These are phyloP conservation scores for Tetranychus piercei DNA, from an alignment of 2,888 invertebrate species.

Conservation along the genomic window DNA sequence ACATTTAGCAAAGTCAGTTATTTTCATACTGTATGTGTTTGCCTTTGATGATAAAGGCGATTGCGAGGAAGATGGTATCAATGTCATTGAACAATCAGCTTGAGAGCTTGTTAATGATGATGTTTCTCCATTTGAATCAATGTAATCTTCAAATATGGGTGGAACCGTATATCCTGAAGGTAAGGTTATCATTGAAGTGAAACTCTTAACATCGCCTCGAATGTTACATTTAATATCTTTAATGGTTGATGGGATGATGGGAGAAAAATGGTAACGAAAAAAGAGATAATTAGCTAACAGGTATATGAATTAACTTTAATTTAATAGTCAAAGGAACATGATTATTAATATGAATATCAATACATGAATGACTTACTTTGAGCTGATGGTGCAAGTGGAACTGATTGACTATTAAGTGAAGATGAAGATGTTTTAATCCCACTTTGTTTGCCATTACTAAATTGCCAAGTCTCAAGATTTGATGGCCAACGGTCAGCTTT, in stretches of 20 bases:
- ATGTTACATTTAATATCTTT: conserved; percentile 28
- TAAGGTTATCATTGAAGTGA: conserved; percentile 27
- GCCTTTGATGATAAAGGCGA: not conserved
- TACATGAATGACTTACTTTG: not conserved
- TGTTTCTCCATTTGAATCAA: not conserved
- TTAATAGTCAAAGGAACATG: no score
- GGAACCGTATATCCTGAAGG: conserved; percentile 23
- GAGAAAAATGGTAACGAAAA: no score
- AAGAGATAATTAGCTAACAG: no score
- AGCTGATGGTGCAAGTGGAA: not conserved
- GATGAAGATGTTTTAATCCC: not conserved
- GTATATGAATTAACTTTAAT: no score
- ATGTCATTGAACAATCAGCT: conserved; percentile 23
- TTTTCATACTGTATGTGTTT: conserved; percentile 18
- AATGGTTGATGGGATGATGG: not conserved
- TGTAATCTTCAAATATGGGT: conserved; percentile 23
- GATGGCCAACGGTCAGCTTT: not conserved
- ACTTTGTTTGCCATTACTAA: not conserved
- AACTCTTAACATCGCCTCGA: conserved; percentile 23
- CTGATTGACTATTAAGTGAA: not conserved
- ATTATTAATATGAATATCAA: no score
- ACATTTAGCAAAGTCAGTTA: conserved; percentile 24
- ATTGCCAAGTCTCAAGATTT: not conserved
- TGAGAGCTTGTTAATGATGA: conserved; percentile 10
- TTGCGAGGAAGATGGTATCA: conserved; percentile 12